Percentiles rank a stretch among this genome's conserved stretches.
phyloP scores from a whole-genome alignment of 2,888 invertebrate species.

The Hirudinaria manillensis region DNA sequence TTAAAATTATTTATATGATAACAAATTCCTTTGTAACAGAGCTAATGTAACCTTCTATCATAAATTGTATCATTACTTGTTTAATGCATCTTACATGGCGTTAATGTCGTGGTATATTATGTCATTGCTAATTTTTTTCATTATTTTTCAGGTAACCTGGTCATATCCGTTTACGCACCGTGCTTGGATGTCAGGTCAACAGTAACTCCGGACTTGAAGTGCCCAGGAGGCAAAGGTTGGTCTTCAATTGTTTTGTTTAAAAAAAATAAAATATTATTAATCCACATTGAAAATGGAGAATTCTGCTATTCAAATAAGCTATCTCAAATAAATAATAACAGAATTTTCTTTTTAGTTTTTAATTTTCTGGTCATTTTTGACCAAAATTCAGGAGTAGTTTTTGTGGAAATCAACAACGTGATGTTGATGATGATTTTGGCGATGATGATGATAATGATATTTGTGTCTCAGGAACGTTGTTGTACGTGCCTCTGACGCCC shows the following conservation, averaged over 20 bases:
- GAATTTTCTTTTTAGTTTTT: no score
- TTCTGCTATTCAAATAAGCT: no score
- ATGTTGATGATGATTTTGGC: not conserved
- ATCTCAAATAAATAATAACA: no score
- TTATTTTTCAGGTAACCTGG: slow-evolving; percentile 69
- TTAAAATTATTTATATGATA: no score
- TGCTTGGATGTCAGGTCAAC: slow-evolving; percentile 78
- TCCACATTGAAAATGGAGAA: not conserved
- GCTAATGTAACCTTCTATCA: no score
- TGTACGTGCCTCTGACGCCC: slow-evolving; percentile 61
- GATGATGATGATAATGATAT: not conserved
- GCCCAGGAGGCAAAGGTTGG: slow-evolving; percentile 22
- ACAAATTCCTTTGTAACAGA: no score
- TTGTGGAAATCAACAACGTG: no score
- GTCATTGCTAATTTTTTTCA: not conserved
- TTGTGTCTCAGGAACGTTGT: slow-evolving; percentile 59
- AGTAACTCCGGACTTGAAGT: slow-evolving; percentile 83
- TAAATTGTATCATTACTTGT: no score
- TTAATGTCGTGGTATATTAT: not conserved
- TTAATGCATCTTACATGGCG: no score
- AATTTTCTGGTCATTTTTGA: no score
- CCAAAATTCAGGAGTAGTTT: no score
- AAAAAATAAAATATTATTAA: not conserved
- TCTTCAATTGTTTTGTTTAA: not conserved
- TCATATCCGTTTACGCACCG: slow-evolving; percentile 91